A percentile compares a stretch with the other conserved stretches of the same genome.
Conservation (phyloP, 2,888 invertebrate species). For the Ormia ochracea region DNA sequence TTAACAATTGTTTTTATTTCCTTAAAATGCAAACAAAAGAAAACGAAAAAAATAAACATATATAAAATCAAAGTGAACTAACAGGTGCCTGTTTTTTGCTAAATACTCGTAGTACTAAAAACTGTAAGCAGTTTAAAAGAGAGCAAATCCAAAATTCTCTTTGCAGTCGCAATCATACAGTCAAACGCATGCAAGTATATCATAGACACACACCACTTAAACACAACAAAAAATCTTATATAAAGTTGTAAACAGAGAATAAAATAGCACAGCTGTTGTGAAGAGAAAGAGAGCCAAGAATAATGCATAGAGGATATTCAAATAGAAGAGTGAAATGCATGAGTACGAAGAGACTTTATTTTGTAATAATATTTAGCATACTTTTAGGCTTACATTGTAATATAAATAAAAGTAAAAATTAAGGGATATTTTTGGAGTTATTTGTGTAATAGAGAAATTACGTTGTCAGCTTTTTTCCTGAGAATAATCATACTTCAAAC, state of each 20-base stretch:
- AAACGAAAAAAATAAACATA: too few species aligned
- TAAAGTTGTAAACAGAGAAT: slow-evolving; percentile 50
- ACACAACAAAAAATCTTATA: too few species aligned
- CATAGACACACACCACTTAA: not conserved
- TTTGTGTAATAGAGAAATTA: not conserved
- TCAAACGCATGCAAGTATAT: not conserved
- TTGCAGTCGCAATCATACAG: not conserved
- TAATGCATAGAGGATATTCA: not conserved
- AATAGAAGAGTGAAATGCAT: not conserved
- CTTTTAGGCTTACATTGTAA: slow-evolving; percentile 56
- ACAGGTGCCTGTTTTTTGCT: slow-evolving; percentile 64
- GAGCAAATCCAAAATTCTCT: not conserved
- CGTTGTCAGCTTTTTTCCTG: slow-evolving; percentile 19
- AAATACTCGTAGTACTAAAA: slow-evolving; percentile 58
- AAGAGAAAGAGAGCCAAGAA: not conserved
- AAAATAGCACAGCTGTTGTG: slow-evolving; percentile 45
- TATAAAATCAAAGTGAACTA: slow-evolving; percentile 59
- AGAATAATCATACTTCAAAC: not conserved
- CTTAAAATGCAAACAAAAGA: not conserved
- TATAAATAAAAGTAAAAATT: slow-evolving; percentile 10
- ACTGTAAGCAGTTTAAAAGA: not conserved
- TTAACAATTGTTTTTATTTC: slow-evolving; percentile 7
- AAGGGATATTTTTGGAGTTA: slow-evolving; percentile 45
- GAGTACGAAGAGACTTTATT: not conserved
- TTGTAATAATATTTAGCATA: slow-evolving; percentile 9